These are phyloP conservation scores for Macaria notata DNA, from an alignment of 2,888 invertebrate genomes.

Conservation along the genomic window DNA sequence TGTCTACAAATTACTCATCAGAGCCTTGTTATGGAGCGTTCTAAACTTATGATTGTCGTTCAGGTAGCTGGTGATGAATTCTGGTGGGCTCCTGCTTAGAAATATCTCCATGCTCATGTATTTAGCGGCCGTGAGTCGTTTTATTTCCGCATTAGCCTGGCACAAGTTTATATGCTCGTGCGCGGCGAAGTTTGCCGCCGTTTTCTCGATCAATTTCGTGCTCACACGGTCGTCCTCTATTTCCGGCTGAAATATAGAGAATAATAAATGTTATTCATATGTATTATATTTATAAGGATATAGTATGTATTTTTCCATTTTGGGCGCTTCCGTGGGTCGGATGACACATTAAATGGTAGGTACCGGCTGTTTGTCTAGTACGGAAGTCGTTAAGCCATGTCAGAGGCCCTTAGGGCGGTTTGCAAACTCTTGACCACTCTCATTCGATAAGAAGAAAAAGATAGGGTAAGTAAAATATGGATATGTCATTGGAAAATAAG, in stretches of 20 bases:
- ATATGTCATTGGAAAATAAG: no score
- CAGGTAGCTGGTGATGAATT: slow-evolving; percentile 85
- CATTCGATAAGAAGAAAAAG: no score
- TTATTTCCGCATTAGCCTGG: slow-evolving; percentile 68
- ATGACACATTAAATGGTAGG: not conserved
- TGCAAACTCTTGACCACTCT: no score
- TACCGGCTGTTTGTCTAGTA: not conserved
- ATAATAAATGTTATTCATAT: not conserved
- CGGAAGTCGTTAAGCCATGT: not conserved
- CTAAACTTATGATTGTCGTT: slow-evolving; percentile 84
- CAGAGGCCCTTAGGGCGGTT: no score
- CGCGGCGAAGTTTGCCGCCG: slow-evolving; percentile 66
- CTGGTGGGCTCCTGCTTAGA: slow-evolving; percentile 81
- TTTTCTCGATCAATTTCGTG: slow-evolving; percentile 69
- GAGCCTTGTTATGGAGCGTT: slow-evolving; percentile 78
- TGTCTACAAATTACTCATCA: slow-evolving; percentile 58
- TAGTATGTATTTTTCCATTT: slow-evolving; percentile 1
- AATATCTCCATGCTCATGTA: slow-evolving; percentile 84
- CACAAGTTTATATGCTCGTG: slow-evolving; percentile 71
- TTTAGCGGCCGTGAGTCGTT: slow-evolving; percentile 69
- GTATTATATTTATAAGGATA: no score
- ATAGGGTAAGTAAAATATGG: no score
- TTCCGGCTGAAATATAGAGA: slow-evolving; percentile 56
- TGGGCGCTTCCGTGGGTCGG: not conserved
- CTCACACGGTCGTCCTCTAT: slow-evolving; percentile 81